These are phyloP conservation scores for Burhinus bistriatus DNA, from an alignment of 2,113 vertebrate species.

Conservation along the genomic window DNA sequence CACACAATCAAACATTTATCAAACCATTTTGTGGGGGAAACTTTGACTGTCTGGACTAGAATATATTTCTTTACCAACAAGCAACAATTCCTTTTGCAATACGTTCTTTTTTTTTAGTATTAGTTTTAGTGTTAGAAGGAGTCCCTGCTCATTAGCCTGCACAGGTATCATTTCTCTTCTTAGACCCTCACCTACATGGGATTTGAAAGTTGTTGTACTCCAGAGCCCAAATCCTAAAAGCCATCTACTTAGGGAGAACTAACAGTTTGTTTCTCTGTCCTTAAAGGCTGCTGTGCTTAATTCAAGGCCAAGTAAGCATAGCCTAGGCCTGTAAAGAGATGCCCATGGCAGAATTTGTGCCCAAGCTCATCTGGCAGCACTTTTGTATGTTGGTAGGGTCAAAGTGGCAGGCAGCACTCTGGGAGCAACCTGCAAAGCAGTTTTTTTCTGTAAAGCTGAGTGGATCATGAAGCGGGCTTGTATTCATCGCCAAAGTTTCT, in stretches of 20 bases:
- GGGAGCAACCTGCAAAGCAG: neutral
- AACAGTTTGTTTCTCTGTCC: neutral
- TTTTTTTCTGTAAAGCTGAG: neutral
- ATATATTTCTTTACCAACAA: neutral
- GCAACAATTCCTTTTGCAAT: neutral
- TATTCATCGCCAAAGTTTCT: neutral
- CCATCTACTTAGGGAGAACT: neutral
- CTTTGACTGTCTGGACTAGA: neutral
- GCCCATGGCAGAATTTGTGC: neutral
- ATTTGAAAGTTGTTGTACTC: neutral
- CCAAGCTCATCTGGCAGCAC: neutral
- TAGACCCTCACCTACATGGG: neutral
- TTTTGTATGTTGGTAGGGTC: neutral
- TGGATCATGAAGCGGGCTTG: neutral
- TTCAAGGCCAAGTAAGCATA: neutral
- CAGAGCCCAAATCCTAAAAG: neutral
- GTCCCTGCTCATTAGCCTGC: neutral
- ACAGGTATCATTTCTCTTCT: neutral
- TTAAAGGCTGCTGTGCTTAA: neutral
- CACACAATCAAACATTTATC: neutral
- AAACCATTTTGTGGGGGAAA: neutral
- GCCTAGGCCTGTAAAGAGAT: neutral
- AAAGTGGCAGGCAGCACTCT: neutral
- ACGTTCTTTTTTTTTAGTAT: neutral
- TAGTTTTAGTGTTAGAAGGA: neutral